These are phyloP conservation scores for Colaptes auratus DNA, from an alignment of 2,113 vertebrate species.

Conservation along the genomic window DNA sequence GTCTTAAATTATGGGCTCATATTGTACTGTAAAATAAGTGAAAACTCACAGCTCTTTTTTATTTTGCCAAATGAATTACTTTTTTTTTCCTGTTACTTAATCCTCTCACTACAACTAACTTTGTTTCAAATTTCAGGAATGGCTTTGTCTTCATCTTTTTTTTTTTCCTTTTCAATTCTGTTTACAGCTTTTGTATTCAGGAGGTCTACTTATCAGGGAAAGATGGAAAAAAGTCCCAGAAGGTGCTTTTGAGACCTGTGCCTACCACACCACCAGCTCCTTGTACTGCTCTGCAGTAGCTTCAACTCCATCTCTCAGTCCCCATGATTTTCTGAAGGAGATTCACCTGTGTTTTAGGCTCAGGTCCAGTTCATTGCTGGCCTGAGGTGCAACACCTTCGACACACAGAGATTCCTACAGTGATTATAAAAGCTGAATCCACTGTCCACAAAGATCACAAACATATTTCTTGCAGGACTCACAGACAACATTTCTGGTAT, in stretches of 20 bases:
- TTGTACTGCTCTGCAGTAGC: neutral
- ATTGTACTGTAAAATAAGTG: constrained; percentile 65
- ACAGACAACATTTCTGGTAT: neutral
- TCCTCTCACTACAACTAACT: constrained; percentile 52
- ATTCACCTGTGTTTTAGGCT: neutral
- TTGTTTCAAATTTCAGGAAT: constrained; percentile 10
- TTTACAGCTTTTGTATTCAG: neutral
- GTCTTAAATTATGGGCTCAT: constrained; percentile 75
- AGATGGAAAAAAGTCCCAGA: neutral
- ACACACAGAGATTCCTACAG: neutral
- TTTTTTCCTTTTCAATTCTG: neutral
- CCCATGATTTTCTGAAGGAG: neutral
- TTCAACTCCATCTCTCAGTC: neutral
- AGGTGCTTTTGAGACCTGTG: accelerated
- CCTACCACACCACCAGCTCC: neutral
- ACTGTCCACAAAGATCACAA: neutral
- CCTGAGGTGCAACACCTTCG: neutral
- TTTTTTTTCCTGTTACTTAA: constrained; percentile 33
- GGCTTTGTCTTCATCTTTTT: neutral
- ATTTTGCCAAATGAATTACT: constrained; percentile 56
- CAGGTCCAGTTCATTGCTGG: neutral
- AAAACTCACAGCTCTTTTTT: constrained; percentile 68
- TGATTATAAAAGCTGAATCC: neutral
- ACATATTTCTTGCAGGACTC: neutral
- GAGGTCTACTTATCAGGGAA: neutral